phyloP scores from a whole-genome alignment of 64 coral and sea anemone genomes.

The Hydrozoanthus tunicans region DNA sequence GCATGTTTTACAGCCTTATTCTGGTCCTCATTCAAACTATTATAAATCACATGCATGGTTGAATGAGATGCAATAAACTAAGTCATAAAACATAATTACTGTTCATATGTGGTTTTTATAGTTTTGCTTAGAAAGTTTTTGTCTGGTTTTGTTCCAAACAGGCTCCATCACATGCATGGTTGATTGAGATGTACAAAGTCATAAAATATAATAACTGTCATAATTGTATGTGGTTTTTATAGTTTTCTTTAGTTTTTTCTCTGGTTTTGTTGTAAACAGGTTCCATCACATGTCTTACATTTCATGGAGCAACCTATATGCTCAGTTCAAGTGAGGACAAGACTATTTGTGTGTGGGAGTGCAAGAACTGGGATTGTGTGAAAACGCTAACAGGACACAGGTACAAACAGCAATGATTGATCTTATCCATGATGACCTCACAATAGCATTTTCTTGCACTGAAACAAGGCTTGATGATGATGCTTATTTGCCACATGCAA shows the following conservation, averaged over 20 bases:
- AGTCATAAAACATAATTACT: too few species aligned
- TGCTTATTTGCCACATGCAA: too few species aligned
- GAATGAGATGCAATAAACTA: too few species aligned
- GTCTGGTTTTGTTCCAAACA: not conserved
- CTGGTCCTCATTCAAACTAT: too few species aligned
- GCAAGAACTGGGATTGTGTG: slow-evolving; percentile 95
- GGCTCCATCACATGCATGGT: slow-evolving; percentile 81
- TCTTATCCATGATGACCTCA: not conserved
- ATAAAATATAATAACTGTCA: too few species aligned
- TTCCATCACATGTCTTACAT: slow-evolving; percentile 92
- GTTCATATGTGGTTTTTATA: too few species aligned
- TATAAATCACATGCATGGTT: too few species aligned
- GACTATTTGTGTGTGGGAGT: slow-evolving; percentile 98
- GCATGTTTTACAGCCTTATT: too few species aligned
- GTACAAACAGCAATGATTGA: slow-evolving; percentile 31
- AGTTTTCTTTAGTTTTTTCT: not conserved
- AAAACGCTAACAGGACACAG: slow-evolving; percentile 96
- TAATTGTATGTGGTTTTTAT: too few species aligned
- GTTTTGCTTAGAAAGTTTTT: too few species aligned
- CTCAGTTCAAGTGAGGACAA: slow-evolving; percentile 95
- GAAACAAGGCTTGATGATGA: too few species aligned
- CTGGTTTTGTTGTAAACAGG: slow-evolving; percentile 36
- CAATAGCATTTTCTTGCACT: not conserved
- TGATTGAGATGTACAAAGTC: too few species aligned
- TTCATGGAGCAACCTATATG: slow-evolving; percentile 90